Evolutionary conservation across 2,113 vertebrate species (phyloP).

Genomic region (Corvus moneduloides): DNA sequence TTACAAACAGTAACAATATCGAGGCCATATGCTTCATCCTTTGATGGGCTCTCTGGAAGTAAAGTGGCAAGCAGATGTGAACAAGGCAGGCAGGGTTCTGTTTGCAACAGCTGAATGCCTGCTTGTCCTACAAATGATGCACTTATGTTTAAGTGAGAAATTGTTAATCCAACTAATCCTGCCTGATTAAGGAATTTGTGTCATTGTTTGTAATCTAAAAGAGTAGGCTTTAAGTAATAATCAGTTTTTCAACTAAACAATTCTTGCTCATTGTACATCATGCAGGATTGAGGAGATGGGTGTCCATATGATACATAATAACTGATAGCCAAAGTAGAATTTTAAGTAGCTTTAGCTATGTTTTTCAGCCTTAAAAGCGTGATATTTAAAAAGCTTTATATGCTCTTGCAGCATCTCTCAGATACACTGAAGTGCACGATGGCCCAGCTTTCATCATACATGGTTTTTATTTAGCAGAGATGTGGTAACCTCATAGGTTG

Average conservation of each 20-base stretch:
- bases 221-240: not conserved
- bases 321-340: not conserved
- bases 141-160: constrained; percentile 22
- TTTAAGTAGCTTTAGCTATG: not conserved
- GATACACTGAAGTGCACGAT: not conserved
- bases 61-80: constrained; percentile 41
- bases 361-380: constrained; percentile 11
- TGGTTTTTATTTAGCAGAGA: not conserved
- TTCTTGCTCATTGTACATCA: not conserved
- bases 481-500: not conserved
- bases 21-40: constrained; percentile 17
- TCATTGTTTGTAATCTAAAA: not conserved
- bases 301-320: not conserved
- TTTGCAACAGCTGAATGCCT: constrained; percentile 27
- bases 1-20: not conserved
- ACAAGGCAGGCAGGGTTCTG: not conserved
- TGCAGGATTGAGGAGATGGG: not conserved
- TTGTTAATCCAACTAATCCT: constrained; percentile 39
- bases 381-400: constrained; percentile 8
- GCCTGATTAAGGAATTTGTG: not conserved
- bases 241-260: not conserved
- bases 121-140: constrained; percentile 8
- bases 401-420: not conserved
- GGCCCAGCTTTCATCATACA: not conserved
- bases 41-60: constrained; percentile 14